Evolutionary conservation across 2,797 vertebrate genomes (phyloP).

Genomic region (Microhierax caerulescens): DNA sequence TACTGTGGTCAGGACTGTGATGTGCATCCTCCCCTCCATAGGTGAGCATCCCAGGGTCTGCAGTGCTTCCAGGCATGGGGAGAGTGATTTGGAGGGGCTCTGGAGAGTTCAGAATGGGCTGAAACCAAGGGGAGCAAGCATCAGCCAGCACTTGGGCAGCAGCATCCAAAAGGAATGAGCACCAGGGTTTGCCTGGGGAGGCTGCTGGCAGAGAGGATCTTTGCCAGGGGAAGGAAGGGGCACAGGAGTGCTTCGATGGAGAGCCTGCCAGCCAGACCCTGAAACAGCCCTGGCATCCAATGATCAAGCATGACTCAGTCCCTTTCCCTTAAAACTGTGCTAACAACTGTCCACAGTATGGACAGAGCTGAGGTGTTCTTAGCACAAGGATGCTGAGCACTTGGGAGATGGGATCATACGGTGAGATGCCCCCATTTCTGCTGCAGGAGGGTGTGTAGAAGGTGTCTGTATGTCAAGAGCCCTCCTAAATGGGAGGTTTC

Average conservation of each 20-base stretch:
- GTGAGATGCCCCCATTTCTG: not conserved
- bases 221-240: not conserved
- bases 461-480: not conserved
- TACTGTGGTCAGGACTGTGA: rapidly evolving
- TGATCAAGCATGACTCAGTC: not conserved
- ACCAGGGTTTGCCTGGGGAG: rapidly evolving
- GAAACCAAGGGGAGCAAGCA: not conserved
- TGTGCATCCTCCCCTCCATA: not conserved
- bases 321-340: not conserved
- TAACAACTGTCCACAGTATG: not conserved
- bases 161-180: not conserved
- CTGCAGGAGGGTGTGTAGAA: not conserved
- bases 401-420: not conserved
- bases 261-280: not conserved
- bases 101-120: not conserved
- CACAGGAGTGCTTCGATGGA: not conserved
- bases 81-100: not conserved
- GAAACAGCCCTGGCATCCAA: not conserved
- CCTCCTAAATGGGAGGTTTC: not conserved
- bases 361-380: not conserved
- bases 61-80: rapidly evolving
- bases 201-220: not conserved
- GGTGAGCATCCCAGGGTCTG: not conserved
- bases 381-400: not conserved
- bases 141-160: not conserved